Evolutionary conservation across 2,113 vertebrate species (phyloP), one percentile per base, ranked within the genome.

Genomic region (Pogonocichla stellata): DNA sequence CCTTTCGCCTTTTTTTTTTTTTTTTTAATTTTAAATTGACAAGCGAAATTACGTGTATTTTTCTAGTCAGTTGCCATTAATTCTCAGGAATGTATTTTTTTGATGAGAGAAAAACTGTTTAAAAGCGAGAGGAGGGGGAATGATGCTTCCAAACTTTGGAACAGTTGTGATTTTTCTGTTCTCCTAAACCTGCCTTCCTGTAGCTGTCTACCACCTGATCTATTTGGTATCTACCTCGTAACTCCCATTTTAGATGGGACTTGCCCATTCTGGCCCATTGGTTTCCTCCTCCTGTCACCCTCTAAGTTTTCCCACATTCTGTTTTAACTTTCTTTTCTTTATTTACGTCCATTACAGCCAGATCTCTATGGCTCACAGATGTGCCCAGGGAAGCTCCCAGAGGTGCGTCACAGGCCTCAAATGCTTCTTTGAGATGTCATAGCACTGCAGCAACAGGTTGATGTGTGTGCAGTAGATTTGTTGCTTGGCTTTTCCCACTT

Each of bases 261-360:
- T 86, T 66, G 90, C 96, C 96, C 92, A 91, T 95, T 96, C 92
- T 94, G 96, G 95, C 95, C 97, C 95, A 80, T 93, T 94, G 95
- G 91, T 97, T 97, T 97, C 97, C 86, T 98, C 97, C 95, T 98
- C 97, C 96, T 96, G 42, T 97, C 97, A 97, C 98, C 97, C 97
- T 98, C 98, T 98, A 29, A 98, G 98, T 98, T 98, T 88, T 98
- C 98, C 98, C 98, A 94, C 98, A 97, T 98, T 97, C 98, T 98
- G 97, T 98, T 98, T 98, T 98, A 98, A 98, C 98, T 98, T 98
- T 98, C 98, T 98, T 98, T 98, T 98, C 98, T 98, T 98, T 98
- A 98, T 98, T 98, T 98, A 98, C 98, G 95, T 98, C 97, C 98
- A 98, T 98, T 98, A 91, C 98, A 98, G 98, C 98, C 98, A 98